Evolutionary conservation across 2,113 vertebrate genomes (phyloP), one percentile per base, ranked within the genome.

Genomic region (Chaenogobius annularis): DNA sequence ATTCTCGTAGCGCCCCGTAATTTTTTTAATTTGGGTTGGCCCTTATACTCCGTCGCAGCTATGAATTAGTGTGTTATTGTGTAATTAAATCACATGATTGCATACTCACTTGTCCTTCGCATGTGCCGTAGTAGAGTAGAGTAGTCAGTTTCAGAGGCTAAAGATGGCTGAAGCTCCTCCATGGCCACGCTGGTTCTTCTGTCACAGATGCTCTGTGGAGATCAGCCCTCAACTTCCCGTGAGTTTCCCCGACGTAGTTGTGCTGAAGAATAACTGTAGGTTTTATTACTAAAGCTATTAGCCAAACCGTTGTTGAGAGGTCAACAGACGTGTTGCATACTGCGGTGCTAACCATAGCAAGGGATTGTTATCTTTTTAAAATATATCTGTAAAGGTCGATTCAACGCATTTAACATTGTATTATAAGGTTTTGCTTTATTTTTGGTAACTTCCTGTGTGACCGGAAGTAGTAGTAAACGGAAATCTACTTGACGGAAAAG

Each of bases 101-200:
- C 66, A 59, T 1, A 35, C 19, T 9, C 70, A 74, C 73, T 64
- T 90, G 92, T 83, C 90, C 89, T 61, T 55, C 59, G 7, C 62
- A 82, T 58, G 5, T 69, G 61, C 92, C 92, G 86, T 92, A 90
- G 70, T 59, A 10, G 20, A 63, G n/a, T n/a, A n/a, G n/a, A n/a
- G n/a, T 73, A 75, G 76, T 55, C 73, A 17, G 15, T 52, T 19
- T 69, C 66, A 72, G 83, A 74, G 14, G 35, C 14, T 10, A 75
- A 75, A 95, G 89, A 96, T 96, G 96, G 96, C 95, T 62, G 96
- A 96, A 92, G 96, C 95, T 86, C 93, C 94, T 82, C 93, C 93
- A 86, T 95, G 95, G 86, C 93, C 94, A 72, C 94, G 93, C 84
- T 95, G 95, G 88, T 97, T 94, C 83, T 97, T 97, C 92, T 97